Percentiles rank a stretch among this genome's conserved stretches.
phyloP scores from a whole-genome alignment of 2,888 invertebrate species.

The Cremastobaeus sp. region DNA sequence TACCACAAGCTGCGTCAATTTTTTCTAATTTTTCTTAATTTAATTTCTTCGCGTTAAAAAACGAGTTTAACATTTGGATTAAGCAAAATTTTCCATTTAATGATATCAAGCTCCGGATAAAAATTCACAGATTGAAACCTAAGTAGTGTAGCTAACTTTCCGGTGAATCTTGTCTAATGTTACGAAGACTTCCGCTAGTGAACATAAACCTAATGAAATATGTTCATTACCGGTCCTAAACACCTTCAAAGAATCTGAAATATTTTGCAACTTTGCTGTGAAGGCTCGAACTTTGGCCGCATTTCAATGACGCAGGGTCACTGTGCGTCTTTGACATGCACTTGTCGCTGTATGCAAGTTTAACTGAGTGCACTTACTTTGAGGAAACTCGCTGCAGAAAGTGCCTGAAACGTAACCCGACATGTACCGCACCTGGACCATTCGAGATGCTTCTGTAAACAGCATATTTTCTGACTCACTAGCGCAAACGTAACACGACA shows the following conservation, averaged over 20 bases:
- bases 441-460: conserved; percentile 64
- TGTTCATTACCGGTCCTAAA: conserved; percentile 5
- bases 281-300: conserved; percentile 48
- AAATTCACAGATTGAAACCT: too few relatives aligned
- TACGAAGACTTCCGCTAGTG: too few relatives aligned
- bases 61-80: too few relatives aligned
- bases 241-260: conserved; percentile 13
- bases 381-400: conserved; percentile 37
- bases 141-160: too few relatives aligned
- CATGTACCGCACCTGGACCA: conserved; percentile 47
- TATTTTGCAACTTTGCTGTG: conserved; percentile 26
- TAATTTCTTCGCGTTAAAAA: too few relatives aligned
- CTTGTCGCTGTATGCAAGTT: conserved; percentile 49
- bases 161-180: too few relatives aligned
- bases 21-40: too few relatives aligned
- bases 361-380: conserved; percentile 53
- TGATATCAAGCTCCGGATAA: too few relatives aligned
- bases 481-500: conserved; percentile 69
- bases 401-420: conserved; percentile 48
- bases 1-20: too few relatives aligned
- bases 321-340: conserved; percentile 47
- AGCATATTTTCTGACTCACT: conserved; percentile 72
- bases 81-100: too few relatives aligned
- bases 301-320: conserved; percentile 42
- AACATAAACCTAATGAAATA: too few relatives aligned